Base-by-base conservation (phyloP, 2,113 vertebrate genomes). In the Burhinus oedicnemus region DNA sequence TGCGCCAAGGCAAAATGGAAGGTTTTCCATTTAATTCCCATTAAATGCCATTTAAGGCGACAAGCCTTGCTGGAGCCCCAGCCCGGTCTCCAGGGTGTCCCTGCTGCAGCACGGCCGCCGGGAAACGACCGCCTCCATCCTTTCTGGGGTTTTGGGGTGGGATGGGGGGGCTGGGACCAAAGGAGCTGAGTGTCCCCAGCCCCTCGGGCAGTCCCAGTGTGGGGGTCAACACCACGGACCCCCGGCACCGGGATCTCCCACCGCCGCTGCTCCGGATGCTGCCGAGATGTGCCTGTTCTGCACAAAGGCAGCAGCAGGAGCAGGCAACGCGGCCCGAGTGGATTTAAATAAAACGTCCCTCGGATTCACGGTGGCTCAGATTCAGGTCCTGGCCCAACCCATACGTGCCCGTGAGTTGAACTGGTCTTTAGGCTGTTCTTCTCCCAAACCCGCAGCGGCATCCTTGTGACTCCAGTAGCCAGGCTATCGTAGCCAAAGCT, bases 351-450 rank as follows among this genome's bases (percentile, higher is more conserved):
- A 72, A 62, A 52, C 2, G 8, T 36, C 52, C 58, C 40, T 68
- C 11, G 3, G 54, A 20, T 29, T 36, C n/a, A 6, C 0, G 6
- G 26, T 6, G 40, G n/a, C 60, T 74, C 40, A 18, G 10, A 36
- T 8, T 15, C 54, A 20, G 29, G 16, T 25, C 15, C 38, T 13
- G 30, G 18, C 32, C 49, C 13, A 29, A n/a, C 11, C 65, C n/a
- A 2, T 1, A 38, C 2, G 0, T 2, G 23, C 25, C 4, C 1
- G 0, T 3, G 34, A 23, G 17, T 10, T 29, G 32, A 65, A 15
- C 5, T 5, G 36, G 13, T 40, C 72, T 55, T 27, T 15, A 26
- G 22, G 27, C 14, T 8, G 1, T 8, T 13, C 40, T 61, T 30
- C 75, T 30, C 8, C 0, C 32, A 27, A 21, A 44, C 7, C 71